Base-by-base conservation (phyloP, 2,113 vertebrate genomes). In the Clinocottus analis region DNA sequence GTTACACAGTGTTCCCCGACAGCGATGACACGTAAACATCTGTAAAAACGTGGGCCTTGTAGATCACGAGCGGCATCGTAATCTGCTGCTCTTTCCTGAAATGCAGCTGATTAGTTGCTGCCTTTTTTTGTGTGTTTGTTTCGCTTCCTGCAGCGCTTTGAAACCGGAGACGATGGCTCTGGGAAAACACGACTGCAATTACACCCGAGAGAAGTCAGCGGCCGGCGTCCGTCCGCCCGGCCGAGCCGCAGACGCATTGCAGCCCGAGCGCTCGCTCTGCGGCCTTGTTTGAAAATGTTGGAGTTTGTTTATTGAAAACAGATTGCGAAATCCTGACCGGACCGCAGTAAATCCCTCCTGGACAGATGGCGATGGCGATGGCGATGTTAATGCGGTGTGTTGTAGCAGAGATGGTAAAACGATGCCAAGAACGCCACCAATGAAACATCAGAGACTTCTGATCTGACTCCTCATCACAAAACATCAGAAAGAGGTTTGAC, bases 241-340 rank as follows among this genome's bases (percentile, higher is more conserved):
- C 77, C 61, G 13, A 74, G 72, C 61, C 19, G 67, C 73, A 55
- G 60, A n/a, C 21, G 53, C 51, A 66, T 68, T 17, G 33, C 17
- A 19, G 41, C 68, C 19, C 7, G 1, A 58, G 37, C 4, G 67
- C 5, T 59, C 0, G 27, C 37, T 0, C 29, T 5, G 43, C 14
- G 65, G n/a, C n/a, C n/a, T 13, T 53, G 83, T 84, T 82, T 84
- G 62, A 63, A 83, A 71, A 76, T 72, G 78, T 82, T 80, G 43
- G 78, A 82, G 75, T 12, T 66, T 75, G 85, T 83, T 88, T 76
- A 89, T 85, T 86, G 84, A 76, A 87, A 79, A 85, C 87, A 87
- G 85, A 73, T 70, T 76, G 62, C 73, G 59, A 79, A 59, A 47
- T 74, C 79, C 76, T 55, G 75, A 76, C 64, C 76, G 55, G 82